Evolutionary conservation across 2,888 invertebrate species (phyloP).

Genomic region (Ferrisia virgata): DNA sequence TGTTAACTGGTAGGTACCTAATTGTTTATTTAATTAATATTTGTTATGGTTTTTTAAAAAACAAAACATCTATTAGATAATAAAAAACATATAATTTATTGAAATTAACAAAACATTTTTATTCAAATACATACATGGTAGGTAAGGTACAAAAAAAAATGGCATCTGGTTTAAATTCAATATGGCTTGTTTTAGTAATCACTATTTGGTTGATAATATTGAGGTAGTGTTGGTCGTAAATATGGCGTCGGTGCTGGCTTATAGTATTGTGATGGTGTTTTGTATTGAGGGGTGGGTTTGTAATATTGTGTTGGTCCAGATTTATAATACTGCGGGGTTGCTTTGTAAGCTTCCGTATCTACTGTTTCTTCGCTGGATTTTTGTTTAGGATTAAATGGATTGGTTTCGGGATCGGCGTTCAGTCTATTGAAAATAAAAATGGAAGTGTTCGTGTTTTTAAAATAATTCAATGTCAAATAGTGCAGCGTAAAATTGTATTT

Average conservation of each 20-base stretch:
- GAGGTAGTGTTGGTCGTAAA: background rate
- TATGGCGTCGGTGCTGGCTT: background rate
- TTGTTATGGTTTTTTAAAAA: background rate
- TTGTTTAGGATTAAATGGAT: slow-evolving; percentile 74
- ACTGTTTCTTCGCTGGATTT: slow-evolving; percentile 60
- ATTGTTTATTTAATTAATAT: background rate
- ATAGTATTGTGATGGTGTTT: background rate
- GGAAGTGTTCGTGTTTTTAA: background rate
- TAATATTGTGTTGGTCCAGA: background rate
- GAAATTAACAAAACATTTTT: background rate
- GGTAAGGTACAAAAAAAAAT: background rate
- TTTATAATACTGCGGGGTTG: background rate
- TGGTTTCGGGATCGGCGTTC: slow-evolving; percentile 75
- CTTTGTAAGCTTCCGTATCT: slow-evolving; percentile 29
- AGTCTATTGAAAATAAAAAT: slow-evolving; percentile 57
- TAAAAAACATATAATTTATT: background rate
- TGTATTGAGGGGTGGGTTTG: background rate
- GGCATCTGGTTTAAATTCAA: background rate
- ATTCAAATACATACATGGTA: background rate
- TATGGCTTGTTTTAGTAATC: background rate
- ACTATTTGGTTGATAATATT: background rate
- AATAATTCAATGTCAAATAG: background rate
- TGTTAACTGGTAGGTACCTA: too few relatives aligned
- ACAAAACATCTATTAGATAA: background rate
- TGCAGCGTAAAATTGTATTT: too few relatives aligned